Conservation (phyloP, 2,113 vertebrate genomes). For the Ibidorhyncha struthersii region DNA sequence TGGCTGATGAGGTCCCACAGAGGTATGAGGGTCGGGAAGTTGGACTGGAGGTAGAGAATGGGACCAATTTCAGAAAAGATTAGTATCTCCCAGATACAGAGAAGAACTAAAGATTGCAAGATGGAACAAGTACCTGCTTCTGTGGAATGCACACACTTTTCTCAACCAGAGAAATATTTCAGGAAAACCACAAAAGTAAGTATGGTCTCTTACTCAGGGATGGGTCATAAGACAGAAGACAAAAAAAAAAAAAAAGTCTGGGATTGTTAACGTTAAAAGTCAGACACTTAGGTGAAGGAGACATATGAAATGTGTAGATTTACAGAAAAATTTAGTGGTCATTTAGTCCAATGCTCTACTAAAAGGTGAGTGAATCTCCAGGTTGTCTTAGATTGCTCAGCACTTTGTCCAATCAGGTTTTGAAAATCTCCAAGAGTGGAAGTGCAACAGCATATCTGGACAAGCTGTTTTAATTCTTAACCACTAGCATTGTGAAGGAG, state of each 20-base stretch:
- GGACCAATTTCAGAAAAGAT: not conserved
- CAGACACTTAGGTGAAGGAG: not conserved
- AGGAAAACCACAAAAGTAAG: not conserved
- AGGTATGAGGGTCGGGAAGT: not conserved
- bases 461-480: not conserved
- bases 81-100: not conserved
- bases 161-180: not conserved
- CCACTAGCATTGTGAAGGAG: not conserved
- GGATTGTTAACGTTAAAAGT: not conserved
- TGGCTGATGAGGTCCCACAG: not conserved
- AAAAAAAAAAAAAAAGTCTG: no score
- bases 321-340: not conserved
- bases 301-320: not conserved
- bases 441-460: not conserved
- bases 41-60: not conserved
- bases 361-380: not conserved
- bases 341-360: not conserved
- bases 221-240: not conserved
- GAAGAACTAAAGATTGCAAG: not conserved
- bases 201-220: not conserved
- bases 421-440: not conserved
- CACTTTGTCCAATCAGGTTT: not conserved
- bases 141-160: not conserved
- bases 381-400: not conserved
- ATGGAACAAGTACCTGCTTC: not conserved